Base-by-base conservation (phyloP, 2,888 invertebrate genomes). In the Anthophora plumipes region DNA sequence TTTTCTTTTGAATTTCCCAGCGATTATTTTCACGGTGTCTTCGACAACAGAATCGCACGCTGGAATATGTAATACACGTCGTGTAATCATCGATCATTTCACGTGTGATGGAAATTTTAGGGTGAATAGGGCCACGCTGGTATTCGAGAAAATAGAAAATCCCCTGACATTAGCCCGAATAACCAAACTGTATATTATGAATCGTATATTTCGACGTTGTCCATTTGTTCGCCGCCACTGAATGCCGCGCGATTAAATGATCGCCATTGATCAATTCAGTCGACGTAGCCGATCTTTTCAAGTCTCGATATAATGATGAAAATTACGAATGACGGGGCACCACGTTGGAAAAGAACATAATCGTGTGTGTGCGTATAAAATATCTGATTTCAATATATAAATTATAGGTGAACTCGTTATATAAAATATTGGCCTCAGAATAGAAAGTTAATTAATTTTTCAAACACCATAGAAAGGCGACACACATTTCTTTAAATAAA, bases 101-200 rank as follows among this genome's bases (percentile, higher is more conserved):
- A 22, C 22, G 14, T 14, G n/a, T 20, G 31, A 68, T 55, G 68
- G 57, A 55, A 68, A 46, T 57, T 68, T 57, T n/a, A 20, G 11
- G 20, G 43, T 68, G 9, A 37, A 68, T n/a, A 9, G 12, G n/a
- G n/a, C 31, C 1, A 14, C 22, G 7, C n/a, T n/a, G n/a, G 12
- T 43, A 46, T 37, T 14, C 22, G 37, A 48, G 31, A 31, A 4
- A 31, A 31, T 31, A 31, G 31, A n/a, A 59, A 57, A 57, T 17
- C 20, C 46, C 0, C 4, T 5, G 48, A 37, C 37, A 22, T 69
- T 37, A 37, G 20, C 20, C 17, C 14, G 57, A 7, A 46, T 20
- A 22, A 59, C 57, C 57, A 43, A 46, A 37, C n/a, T 12, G 31
- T 37, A 20, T 50, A 20, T 50, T 37, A 20, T 6, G 37, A 50